phyloP scores from a whole-genome alignment of 2,797 vertebrate species.

The Molossus alvarezi region DNA sequence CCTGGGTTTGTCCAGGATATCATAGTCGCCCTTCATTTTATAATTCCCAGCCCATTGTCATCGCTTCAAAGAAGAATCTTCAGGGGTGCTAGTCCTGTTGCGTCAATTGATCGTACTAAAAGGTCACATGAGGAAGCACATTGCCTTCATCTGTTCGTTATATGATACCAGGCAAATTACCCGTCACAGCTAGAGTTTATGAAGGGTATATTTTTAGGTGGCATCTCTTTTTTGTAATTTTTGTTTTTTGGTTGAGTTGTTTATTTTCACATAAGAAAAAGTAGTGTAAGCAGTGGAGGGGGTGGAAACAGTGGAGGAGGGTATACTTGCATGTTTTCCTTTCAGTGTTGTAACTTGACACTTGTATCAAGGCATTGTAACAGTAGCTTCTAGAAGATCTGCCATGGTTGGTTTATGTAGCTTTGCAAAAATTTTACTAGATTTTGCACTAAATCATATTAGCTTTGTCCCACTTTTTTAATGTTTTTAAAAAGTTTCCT shows the following conservation, averaged over 20 bases:
- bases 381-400: constrained; percentile 41
- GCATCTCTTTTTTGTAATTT: constrained; percentile 3
- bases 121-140: background rate
- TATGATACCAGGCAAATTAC: background rate
- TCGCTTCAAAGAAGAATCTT: background rate
- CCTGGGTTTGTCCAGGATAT: constrained; percentile 33
- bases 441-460: constrained; percentile 89
- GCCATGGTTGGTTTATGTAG: constrained; percentile 72
- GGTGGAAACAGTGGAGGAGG: background rate
- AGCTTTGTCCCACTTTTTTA: constrained; percentile 78
- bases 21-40: background rate
- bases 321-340: constrained; percentile 45
- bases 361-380: background rate
- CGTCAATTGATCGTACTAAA: background rate
- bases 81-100: constrained; percentile 67
- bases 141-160: constrained; percentile 21
- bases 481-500: constrained; percentile 83
- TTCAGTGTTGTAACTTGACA: background rate
- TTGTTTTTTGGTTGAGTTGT: background rate
- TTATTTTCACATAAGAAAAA: constrained; percentile 10
- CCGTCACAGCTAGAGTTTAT: background rate
- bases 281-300: background rate
- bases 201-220: constrained; percentile 39
- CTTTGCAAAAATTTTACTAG: constrained; percentile 78
- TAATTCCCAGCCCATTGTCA: constrained; percentile 30